Conservation (phyloP, 2,113 vertebrate genomes). For the Plectropomus leopardus region DNA sequence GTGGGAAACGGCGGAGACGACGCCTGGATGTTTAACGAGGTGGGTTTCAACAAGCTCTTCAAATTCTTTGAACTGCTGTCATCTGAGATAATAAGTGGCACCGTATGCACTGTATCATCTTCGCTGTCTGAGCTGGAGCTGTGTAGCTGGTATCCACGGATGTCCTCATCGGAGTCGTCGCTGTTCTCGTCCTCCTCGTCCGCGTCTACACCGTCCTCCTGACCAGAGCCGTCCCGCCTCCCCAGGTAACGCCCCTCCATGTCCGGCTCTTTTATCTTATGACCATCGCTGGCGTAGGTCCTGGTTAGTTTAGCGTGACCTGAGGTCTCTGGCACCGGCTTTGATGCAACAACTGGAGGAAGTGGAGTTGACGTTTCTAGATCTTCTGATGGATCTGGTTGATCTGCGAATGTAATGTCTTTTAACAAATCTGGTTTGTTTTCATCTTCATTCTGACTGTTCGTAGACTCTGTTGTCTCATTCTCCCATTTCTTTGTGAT, state of each 20-base stretch:
- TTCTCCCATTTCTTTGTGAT: conserved; percentile 46
- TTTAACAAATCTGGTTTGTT: conserved; percentile 21
- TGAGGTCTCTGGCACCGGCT: conserved; percentile 40
- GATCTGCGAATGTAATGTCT: conserved; percentile 19
- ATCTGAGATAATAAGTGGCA: conserved; percentile 91
- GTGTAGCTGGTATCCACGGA: conserved; percentile 89
- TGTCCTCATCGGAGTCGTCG: conserved; percentile 94
- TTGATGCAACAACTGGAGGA: conserved; percentile 29
- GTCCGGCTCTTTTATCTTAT: conserved; percentile 93
- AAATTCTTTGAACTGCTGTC: conserved; percentile 86
- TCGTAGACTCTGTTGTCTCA: conserved; percentile 14
- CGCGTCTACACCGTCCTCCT: conserved; percentile 88
- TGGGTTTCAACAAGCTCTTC: conserved; percentile 91
- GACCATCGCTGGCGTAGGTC: conserved; percentile 82
- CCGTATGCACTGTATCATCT: conserved; percentile 85
- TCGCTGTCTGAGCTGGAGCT: conserved; percentile 95
- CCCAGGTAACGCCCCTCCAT: conserved; percentile 94
- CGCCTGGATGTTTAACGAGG: conserved; percentile 36
- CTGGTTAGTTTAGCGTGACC: conserved; percentile 83
- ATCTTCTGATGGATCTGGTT: neutral
- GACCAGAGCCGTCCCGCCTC: conserved; percentile 84
- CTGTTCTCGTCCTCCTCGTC: conserved; percentile 98
- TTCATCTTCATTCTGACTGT: conserved; percentile 19
- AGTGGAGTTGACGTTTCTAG: conserved; percentile 28
- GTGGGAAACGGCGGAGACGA: conserved; percentile 37